Percentiles rank a stretch among this genome's conserved stretches.
Evolutionary conservation across 2,797 vertebrate species (phyloP).

Genomic region (Melanogrammus aeglefinus): DNA sequence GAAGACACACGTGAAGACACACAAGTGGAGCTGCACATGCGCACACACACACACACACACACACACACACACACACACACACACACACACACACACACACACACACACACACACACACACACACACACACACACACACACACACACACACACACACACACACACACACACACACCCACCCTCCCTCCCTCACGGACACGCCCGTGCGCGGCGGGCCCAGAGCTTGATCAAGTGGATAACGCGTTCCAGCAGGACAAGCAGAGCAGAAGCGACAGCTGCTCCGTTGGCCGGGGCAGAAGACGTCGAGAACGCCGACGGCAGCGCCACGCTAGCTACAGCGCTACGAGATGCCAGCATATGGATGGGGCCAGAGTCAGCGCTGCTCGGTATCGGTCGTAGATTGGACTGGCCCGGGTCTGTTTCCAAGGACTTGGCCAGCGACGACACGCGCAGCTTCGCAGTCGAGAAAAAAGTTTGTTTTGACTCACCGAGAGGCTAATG

Average conservation of each 20-base stretch:
- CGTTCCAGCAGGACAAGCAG: slow-evolving; percentile 5
- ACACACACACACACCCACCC: background rate
- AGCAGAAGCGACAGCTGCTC: slow-evolving; percentile 58
- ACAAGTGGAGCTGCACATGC: no score
- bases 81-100: background rate
- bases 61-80: background rate
- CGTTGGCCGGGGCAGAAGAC: slow-evolving; percentile 23
- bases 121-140: no score
- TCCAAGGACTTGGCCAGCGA: slow-evolving; percentile 23
- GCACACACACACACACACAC: no score
- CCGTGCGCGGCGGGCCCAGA: background rate
- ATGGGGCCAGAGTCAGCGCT: slow-evolving; percentile 38
- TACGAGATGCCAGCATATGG: slow-evolving; percentile 32
- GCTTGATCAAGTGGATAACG: background rate
- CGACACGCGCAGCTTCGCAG: slow-evolving; percentile 7
- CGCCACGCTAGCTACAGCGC: background rate
- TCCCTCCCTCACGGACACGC: background rate
- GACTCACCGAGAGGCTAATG: slow-evolving; percentile 20
- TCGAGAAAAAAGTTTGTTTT: background rate
- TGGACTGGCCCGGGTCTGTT: slow-evolving; percentile 13
- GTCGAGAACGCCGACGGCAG: slow-evolving; percentile 35
- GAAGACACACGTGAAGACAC: no score
- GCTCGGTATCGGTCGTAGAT: slow-evolving; percentile 36
- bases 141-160: background rate
- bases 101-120: no score